These are phyloP conservation scores for Miniopterus natalensis DNA, from an alignment of 2,113 vertebrate species.

Conservation along the genomic window DNA sequence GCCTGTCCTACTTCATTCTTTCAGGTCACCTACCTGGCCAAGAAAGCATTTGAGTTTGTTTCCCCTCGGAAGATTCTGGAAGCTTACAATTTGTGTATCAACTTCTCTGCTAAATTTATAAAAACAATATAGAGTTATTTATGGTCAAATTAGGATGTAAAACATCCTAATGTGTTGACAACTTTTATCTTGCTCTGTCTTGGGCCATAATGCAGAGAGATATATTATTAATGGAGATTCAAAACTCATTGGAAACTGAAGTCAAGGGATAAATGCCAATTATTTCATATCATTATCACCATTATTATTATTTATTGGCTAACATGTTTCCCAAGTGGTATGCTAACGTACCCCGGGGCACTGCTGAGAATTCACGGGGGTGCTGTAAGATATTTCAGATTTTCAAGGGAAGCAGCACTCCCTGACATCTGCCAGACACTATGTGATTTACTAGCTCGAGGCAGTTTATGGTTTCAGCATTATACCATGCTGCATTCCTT, in stretches of 20 bases:
- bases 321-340: background rate
- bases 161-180: background rate
- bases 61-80: background rate
- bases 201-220: background rate
- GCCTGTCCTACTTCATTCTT: background rate
- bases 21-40: background rate
- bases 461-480: background rate
- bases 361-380: background rate
- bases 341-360: background rate
- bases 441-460: background rate
- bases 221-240: background rate
- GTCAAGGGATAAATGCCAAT: background rate
- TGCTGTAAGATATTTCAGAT: background rate
- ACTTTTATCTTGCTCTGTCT: background rate
- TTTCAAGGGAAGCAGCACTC: background rate
- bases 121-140: background rate
- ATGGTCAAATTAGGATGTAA: background rate
- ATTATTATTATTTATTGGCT: background rate
- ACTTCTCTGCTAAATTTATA: background rate
- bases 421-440: background rate
- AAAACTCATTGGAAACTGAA: conserved; percentile 33
- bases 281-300: background rate
- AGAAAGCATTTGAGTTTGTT: background rate
- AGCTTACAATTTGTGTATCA: conserved; percentile 27
- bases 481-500: background rate